These are phyloP conservation scores for Leucania comma DNA, from an alignment of 2,888 invertebrate species.

Conservation along the genomic window DNA sequence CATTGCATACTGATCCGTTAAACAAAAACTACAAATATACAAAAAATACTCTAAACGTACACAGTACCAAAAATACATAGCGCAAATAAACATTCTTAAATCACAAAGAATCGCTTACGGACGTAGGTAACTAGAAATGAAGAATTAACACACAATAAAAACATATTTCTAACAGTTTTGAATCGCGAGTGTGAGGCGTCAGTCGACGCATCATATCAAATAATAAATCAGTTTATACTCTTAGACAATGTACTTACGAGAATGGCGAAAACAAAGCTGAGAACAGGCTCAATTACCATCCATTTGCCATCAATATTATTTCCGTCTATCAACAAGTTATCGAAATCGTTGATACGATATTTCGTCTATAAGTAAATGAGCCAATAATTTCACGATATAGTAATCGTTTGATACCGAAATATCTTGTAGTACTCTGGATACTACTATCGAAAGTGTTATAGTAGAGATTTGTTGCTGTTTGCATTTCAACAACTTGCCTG, in stretches of 20 bases:
- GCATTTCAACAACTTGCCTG: conserved; percentile 39
- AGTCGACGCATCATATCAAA: conserved; percentile 67
- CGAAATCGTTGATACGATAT: conserved; percentile 49
- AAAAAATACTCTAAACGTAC: conserved; percentile 55
- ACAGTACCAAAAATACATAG: conserved; percentile 50
- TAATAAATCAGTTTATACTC: conserved; percentile 63
- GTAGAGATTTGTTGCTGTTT: conserved; percentile 26
- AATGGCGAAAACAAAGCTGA: conserved; percentile 54
- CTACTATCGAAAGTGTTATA: conserved; percentile 29
- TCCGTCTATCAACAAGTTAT: conserved; percentile 58
- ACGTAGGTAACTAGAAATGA: conserved; percentile 47
- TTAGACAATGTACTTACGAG: conserved; percentile 54
- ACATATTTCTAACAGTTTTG: conserved; percentile 63
- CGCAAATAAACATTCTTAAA: conserved; percentile 61
- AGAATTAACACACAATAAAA: conserved; percentile 71
- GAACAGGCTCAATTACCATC: conserved; percentile 56
- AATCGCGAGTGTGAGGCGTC: conserved; percentile 60
- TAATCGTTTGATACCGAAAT: conserved; percentile 63
- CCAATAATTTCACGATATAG: conserved; percentile 58
- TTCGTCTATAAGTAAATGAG: conserved; percentile 47
- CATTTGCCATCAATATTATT: conserved; percentile 63
- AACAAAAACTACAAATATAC: conserved; percentile 52
- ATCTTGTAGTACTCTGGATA: conserved; percentile 40
- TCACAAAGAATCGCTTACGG: conserved; percentile 51
- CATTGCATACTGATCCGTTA: conserved; percentile 39